Evolutionary conservation across 1,140 invertebrate species (phyloP).

Genomic region (Zaprionus taronus): DNA sequence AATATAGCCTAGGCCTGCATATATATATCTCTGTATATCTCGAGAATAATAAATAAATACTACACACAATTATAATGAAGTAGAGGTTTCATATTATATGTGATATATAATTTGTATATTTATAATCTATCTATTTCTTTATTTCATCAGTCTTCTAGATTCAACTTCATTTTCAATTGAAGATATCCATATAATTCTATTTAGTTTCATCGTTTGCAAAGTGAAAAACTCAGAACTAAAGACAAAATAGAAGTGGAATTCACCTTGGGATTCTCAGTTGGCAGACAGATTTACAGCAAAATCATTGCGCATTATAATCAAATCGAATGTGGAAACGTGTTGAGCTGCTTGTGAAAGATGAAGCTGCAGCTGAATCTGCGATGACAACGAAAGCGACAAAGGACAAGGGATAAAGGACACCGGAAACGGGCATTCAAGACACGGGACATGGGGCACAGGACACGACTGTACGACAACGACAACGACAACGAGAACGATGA

Average conservation of each 20-base stretch:
- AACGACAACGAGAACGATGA: conserved; percentile 58
- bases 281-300: not conserved
- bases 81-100: no score
- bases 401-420: not conserved
- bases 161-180: no score
- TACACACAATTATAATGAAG: not conserved
- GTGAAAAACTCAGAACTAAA: not conserved
- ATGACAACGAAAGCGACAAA: conserved; percentile 15
- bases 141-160: no score
- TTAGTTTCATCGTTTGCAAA: no score
- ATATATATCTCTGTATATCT: not conserved
- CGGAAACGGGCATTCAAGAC: not conserved
- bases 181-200: no score
- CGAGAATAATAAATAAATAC: not conserved
- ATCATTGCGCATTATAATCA: conserved; percentile 1
- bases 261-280: not conserved
- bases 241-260: not conserved
- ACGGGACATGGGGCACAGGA: not conserved
- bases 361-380: not conserved
- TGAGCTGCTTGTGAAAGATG: not conserved
- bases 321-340: conserved; percentile 3
- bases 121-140: no score
- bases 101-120: no score
- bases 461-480: conserved; percentile 2
- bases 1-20: not conserved